A percentile compares a stretch with the other conserved stretches of the same genome.
phyloP scores from a whole-genome alignment of 2,888 invertebrate genomes.

The Dione vanillae region DNA sequence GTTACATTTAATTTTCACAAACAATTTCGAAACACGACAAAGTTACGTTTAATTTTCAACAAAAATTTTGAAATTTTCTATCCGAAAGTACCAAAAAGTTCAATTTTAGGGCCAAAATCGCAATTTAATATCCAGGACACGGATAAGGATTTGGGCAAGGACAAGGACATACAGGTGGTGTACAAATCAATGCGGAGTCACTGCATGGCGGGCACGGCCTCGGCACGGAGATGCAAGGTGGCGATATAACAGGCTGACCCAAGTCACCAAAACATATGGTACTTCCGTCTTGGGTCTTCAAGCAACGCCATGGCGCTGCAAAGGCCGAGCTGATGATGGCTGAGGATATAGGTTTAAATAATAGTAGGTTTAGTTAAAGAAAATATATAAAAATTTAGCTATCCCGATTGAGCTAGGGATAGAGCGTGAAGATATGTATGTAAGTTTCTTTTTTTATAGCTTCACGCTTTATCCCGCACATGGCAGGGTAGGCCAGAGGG shows the following conservation, averaged over 20 bases:
- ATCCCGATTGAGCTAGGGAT: too few species aligned
- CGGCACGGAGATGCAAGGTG: slow-evolving; percentile 56
- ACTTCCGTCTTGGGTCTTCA: slow-evolving; percentile 57
- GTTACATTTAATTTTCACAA: neutral
- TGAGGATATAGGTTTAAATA: too few species aligned
- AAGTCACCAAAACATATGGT: slow-evolving; percentile 59
- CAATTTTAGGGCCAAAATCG: neutral
- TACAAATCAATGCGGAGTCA: slow-evolving; percentile 58
- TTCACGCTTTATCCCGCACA: too few species aligned
- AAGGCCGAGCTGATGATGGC: slow-evolving; percentile 60
- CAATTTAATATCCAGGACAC: neutral
- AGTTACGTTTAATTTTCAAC: neutral
- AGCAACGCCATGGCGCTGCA: slow-evolving; percentile 68
- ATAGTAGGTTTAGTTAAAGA: too few species aligned
- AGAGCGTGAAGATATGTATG: neutral
- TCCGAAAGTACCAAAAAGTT: neutral
- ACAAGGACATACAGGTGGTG: slow-evolving; percentile 50
- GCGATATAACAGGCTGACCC: slow-evolving; percentile 56
- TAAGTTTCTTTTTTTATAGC: too few species aligned
- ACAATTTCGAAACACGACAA: too few species aligned
- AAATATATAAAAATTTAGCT: too few species aligned
- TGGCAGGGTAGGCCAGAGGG: too few species aligned
- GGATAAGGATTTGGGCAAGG: slow-evolving; percentile 42
- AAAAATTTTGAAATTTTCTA: too few species aligned
- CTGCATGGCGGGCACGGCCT: slow-evolving; percentile 57